Percentiles rank a stretch among this genome's conserved stretches.
These are phyloP conservation scores for Xestia ashworthii DNA, from an alignment of 2,888 invertebrate species.

Conservation along the genomic window DNA sequence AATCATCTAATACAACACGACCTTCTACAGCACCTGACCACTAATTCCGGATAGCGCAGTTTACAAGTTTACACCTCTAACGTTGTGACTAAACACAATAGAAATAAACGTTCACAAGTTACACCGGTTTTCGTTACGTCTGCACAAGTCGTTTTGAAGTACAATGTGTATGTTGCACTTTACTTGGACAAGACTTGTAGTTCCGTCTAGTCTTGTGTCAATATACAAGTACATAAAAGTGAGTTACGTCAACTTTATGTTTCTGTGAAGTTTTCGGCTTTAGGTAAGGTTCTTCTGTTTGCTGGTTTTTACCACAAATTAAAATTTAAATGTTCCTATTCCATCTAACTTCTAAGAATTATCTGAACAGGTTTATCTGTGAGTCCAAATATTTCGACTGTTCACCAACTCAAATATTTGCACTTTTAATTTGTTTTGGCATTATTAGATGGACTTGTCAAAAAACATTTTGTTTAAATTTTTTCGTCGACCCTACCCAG, in stretches of 20 bases:
- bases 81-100: conserved; percentile 54
- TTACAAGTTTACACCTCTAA: conserved; percentile 51
- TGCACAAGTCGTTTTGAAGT: conserved; percentile 39
- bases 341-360: no score
- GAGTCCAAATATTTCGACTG: neutral
- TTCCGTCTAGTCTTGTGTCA: conserved; percentile 36
- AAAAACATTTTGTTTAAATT: neutral
- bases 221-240: neutral
- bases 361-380: no score
- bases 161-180: conserved; percentile 39
- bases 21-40: conserved; percentile 60
- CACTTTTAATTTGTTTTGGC: neutral
- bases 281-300: neutral
- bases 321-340: neutral
- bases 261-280: neutral
- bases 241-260: conserved; percentile 15
- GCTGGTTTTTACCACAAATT: neutral
- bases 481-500: conserved; percentile 63
- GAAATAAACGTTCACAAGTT: conserved; percentile 48
- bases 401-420: neutral
- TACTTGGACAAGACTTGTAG: conserved; percentile 38
- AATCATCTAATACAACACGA: conserved; percentile 6
- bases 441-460: no score
- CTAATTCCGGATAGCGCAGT: conserved; percentile 61
- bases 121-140: conserved; percentile 51